phyloP scores from a whole-genome alignment of 2,113 vertebrate genomes.

The Notarius lentiginosus region DNA sequence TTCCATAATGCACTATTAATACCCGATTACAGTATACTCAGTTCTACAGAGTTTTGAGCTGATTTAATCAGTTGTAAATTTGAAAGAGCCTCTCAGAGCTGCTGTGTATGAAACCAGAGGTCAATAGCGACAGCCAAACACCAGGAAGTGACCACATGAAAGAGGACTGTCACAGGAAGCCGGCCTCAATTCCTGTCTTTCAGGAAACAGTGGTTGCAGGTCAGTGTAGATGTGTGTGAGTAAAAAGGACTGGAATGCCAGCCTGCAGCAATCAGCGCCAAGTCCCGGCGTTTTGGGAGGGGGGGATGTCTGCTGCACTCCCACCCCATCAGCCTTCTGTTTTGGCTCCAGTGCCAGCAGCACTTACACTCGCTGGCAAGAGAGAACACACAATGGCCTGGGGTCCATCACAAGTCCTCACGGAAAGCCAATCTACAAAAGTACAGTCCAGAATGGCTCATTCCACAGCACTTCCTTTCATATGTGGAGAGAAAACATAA shows the following conservation, averaged over 20 bases:
- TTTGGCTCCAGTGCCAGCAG: constrained; percentile 43
- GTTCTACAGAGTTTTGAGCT: constrained; percentile 4
- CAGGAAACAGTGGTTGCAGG: constrained; percentile 69
- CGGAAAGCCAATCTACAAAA: constrained; percentile 27
- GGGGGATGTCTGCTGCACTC: constrained; percentile 21
- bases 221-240: constrained; percentile 43
- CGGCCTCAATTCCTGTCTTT: constrained; percentile 73
- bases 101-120: constrained; percentile 10
- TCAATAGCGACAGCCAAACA: constrained; percentile 64
- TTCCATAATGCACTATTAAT: background rate
- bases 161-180: constrained; percentile 74
- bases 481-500: background rate
- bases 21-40: background rate
- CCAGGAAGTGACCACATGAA: constrained; percentile 80
- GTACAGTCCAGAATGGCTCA: background rate
- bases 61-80: constrained; percentile 11
- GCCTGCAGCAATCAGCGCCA: constrained; percentile 40
- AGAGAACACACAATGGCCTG: constrained; percentile 43
- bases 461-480: background rate
- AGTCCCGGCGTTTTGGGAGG: constrained; percentile 5
- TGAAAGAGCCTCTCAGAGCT: background rate
- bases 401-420: constrained; percentile 37
- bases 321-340: constrained; percentile 46
- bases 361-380: constrained; percentile 32
- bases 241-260: constrained; percentile 51